These are phyloP conservation scores for Zaprionus taronus DNA, from an alignment of 1,140 invertebrate genomes.

Conservation along the genomic window DNA sequence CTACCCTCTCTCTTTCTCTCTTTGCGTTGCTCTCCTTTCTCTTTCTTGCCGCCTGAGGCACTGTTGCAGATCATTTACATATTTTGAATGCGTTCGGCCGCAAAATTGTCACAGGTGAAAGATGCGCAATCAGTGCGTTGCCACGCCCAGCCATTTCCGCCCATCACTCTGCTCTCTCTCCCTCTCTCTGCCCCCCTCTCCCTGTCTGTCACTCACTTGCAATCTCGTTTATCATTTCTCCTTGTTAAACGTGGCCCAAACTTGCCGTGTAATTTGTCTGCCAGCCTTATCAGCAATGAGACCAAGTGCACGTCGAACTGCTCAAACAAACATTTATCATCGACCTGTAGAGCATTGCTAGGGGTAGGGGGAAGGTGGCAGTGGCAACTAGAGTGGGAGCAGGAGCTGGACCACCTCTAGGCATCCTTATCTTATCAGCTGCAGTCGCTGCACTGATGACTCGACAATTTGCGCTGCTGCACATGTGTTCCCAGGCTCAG, in stretches of 20 bases:
- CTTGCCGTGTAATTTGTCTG: slow-evolving; percentile 64
- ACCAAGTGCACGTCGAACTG: slow-evolving; percentile 7
- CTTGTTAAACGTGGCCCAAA: slow-evolving; percentile 38
- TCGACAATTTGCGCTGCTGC: slow-evolving; percentile 52
- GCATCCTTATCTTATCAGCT: slow-evolving; percentile 63
- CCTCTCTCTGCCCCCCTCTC: neutral
- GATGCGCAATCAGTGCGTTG: slow-evolving; percentile 51
- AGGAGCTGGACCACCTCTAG: slow-evolving; percentile 59
- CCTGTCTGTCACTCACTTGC: slow-evolving; percentile 3
- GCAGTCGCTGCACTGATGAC: slow-evolving; percentile 57
- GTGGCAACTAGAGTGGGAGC: slow-evolving; percentile 1
- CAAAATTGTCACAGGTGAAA: slow-evolving; percentile 80
- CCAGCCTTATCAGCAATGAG: slow-evolving; percentile 42
- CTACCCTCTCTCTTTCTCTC: neutral
- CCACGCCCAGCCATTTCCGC: slow-evolving; percentile 45
- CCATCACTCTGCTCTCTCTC: slow-evolving; percentile 3
- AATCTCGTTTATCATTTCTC: slow-evolving; percentile 38
- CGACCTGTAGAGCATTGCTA: slow-evolving; percentile 24
- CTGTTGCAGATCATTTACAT: slow-evolving; percentile 67
- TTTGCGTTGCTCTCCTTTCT: slow-evolving; percentile 6
- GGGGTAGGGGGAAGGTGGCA: slow-evolving; percentile 7
- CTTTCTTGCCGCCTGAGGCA: slow-evolving; percentile 43
- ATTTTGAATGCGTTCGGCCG: slow-evolving; percentile 65
- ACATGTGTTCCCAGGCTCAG: slow-evolving; percentile 63
- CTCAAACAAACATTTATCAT: slow-evolving; percentile 77